phyloP scores from a whole-genome alignment of 2,888 invertebrate species.

The Criorhina ranunculi region DNA sequence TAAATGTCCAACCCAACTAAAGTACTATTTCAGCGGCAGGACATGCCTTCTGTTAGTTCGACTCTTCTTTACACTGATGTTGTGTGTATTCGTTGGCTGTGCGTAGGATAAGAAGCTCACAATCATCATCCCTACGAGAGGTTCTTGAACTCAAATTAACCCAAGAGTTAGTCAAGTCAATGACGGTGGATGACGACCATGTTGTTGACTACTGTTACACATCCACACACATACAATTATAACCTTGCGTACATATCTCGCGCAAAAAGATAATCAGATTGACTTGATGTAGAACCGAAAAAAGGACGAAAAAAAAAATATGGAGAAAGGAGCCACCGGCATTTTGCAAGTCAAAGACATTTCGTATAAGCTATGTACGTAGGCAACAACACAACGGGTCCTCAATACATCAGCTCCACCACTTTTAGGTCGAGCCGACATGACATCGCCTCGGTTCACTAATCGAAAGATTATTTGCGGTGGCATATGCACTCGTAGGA shows the following conservation, averaged over 20 bases:
- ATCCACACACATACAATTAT: slow-evolving; percentile 20
- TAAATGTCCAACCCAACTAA: slow-evolving; percentile 57
- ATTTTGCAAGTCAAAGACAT: slow-evolving; percentile 73
- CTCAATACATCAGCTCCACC: slow-evolving; percentile 65
- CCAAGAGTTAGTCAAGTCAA: slow-evolving; percentile 73
- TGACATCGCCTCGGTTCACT: slow-evolving; percentile 48
- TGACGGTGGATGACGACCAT: slow-evolving; percentile 61
- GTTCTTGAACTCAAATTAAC: slow-evolving; percentile 74
- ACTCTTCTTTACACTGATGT: not conserved
- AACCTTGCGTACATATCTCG: slow-evolving; percentile 56
- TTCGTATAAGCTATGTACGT: slow-evolving; percentile 13
- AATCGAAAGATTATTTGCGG: slow-evolving; percentile 76
- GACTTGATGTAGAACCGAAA: slow-evolving; percentile 68
- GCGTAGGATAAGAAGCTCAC: slow-evolving; percentile 69
- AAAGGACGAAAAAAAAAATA: slow-evolving; percentile 35
- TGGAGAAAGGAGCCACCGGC: slow-evolving; percentile 55
- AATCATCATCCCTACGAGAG: slow-evolving; percentile 51
- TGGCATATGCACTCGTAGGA: slow-evolving; percentile 73
- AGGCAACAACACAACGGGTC: slow-evolving; percentile 33
- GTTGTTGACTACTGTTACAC: slow-evolving; percentile 46
- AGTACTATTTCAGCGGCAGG: slow-evolving; percentile 52
- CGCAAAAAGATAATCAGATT: slow-evolving; percentile 72
- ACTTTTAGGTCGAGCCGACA: slow-evolving; percentile 1
- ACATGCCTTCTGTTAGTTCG: slow-evolving; percentile 63
- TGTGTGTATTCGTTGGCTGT: slow-evolving; percentile 29